Evolutionary conservation across 2,113 vertebrate species (phyloP).

Genomic region (Deroptyus accipitrinus): DNA sequence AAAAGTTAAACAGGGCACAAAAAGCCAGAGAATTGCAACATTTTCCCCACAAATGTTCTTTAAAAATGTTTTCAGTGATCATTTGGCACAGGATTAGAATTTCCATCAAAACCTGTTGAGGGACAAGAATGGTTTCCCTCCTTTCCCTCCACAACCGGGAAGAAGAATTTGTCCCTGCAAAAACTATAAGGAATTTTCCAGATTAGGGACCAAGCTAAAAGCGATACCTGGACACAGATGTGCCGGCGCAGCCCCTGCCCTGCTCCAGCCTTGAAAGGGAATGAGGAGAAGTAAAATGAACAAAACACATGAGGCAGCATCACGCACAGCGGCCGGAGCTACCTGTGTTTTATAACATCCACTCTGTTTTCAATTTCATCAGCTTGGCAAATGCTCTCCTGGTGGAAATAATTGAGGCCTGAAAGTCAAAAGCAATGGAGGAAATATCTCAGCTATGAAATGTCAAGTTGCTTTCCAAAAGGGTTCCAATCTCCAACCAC

Average conservation of each 20-base stretch:
- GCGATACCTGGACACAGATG: slow-evolving; percentile 6
- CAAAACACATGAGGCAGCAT: slow-evolving; percentile 12
- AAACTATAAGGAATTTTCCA: slow-evolving; percentile 68
- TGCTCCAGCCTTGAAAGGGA: neutral
- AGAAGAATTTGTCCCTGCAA: slow-evolving; percentile 59
- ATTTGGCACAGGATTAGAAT: neutral
- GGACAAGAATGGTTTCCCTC: slow-evolving; percentile 49
- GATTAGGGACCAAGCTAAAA: neutral
- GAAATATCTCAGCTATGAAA: slow-evolving; percentile 78
- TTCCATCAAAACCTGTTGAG: slow-evolving; percentile 59
- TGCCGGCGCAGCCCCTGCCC: neutral
- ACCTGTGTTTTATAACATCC: slow-evolving; percentile 67
- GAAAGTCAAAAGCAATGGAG: slow-evolving; percentile 66
- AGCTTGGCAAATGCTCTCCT: slow-evolving; percentile 54
- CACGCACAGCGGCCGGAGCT: slow-evolving; percentile 6
- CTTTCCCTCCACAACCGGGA: slow-evolving; percentile 14
- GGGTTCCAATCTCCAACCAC: slow-evolving; percentile 74
- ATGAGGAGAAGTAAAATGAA: neutral
- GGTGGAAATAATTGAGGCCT: slow-evolving; percentile 66
- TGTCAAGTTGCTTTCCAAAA: slow-evolving; percentile 72
- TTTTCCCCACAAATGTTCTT: slow-evolving; percentile 35
- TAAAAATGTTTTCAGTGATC: slow-evolving; percentile 48
- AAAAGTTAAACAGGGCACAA: slow-evolving; percentile 12
- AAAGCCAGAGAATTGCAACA: slow-evolving; percentile 47
- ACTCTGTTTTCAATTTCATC: slow-evolving; percentile 58